These are phyloP conservation scores for Prorops nasuta DNA, from an alignment of 1,140 invertebrate genomes.

Conservation along the genomic window DNA sequence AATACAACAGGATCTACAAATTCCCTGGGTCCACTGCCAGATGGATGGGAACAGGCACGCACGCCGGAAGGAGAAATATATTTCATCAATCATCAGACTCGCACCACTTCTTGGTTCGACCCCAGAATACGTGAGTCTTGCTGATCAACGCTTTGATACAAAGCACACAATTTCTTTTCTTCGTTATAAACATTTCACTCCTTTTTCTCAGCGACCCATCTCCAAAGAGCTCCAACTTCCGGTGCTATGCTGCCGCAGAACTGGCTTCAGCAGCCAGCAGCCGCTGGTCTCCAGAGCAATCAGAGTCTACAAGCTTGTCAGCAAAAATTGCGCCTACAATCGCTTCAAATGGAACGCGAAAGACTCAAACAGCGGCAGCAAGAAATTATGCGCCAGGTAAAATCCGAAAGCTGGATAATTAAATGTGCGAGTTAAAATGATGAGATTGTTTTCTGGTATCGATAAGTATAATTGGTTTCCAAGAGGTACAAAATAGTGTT, in stretches of 20 bases:
- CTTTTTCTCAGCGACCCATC: constrained; percentile 69
- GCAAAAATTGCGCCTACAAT: constrained; percentile 77
- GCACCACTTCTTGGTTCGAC: constrained; percentile 97
- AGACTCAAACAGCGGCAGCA: constrained; percentile 82
- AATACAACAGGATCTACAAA: constrained; percentile 40
- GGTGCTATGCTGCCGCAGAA: constrained; percentile 60
- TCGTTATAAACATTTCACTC: too few species aligned
- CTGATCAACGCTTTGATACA: too few species aligned
- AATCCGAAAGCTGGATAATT: too few species aligned
- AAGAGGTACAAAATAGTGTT: background rate
- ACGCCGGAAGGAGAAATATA: constrained; percentile 93
- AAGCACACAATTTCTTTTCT: too few species aligned
- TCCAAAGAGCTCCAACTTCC: constrained; percentile 68
- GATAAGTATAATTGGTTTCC: constrained; percentile 8
- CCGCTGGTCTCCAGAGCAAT: constrained; percentile 55
- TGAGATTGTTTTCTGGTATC: too few species aligned
- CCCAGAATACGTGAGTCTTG: constrained; percentile 87
- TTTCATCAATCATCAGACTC: constrained; percentile 94
- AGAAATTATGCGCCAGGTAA: constrained; percentile 82
- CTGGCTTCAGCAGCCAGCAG: constrained; percentile 54
- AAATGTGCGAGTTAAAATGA: too few species aligned
- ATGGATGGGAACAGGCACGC: constrained; percentile 93
- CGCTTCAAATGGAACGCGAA: constrained; percentile 83
- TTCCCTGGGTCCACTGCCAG: constrained; percentile 79
- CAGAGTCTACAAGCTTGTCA: constrained; percentile 66